Conservation (phyloP, 1,140 invertebrate species). For the Aphidius gifuensis region DNA sequence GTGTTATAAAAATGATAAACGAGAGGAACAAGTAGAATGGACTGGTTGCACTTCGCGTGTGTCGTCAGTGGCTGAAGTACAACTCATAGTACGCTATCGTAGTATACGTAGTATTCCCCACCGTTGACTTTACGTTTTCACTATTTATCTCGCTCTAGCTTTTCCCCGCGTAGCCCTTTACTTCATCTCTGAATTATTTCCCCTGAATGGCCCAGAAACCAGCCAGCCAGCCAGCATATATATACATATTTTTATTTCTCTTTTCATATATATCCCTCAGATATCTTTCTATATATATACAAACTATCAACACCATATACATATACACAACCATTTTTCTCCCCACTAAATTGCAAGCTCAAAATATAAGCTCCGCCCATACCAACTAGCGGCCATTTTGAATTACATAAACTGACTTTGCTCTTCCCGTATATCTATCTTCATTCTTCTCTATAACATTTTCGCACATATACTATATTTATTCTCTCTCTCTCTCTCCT, state of each 20-base stretch:
- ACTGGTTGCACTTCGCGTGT: constrained; percentile 15
- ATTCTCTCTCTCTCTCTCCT: constrained; percentile 23
- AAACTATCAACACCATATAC: neutral
- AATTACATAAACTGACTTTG: constrained; percentile 36
- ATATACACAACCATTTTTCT: neutral
- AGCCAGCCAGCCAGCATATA: neutral
- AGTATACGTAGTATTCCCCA: constrained; percentile 44
- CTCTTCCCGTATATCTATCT: constrained; percentile 13
- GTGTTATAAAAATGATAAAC: too few species aligned
- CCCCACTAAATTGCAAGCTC: constrained; percentile 19
- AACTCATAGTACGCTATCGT: constrained; percentile 48
- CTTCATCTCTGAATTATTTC: constrained; percentile 18
- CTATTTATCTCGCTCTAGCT: neutral
- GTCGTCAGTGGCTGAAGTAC: constrained; percentile 37
- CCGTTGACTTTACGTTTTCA: constrained; percentile 20
- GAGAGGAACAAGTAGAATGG: too few species aligned
- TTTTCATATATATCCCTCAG: constrained; percentile 1
- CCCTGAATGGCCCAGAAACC: constrained; percentile 36
- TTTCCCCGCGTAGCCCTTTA: neutral
- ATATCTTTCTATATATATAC: constrained; percentile 29
- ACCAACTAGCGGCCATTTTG: constrained; percentile 36
- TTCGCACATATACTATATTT: constrained; percentile 5
- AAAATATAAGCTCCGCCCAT: constrained; percentile 31
- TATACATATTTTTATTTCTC: neutral
- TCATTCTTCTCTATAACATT: neutral